A percentile compares a stretch with the other conserved stretches of the same genome.
These are phyloP conservation scores for Crocodylus rhombifer DNA, from an alignment of 2,797 vertebrate species.

Conservation along the genomic window DNA sequence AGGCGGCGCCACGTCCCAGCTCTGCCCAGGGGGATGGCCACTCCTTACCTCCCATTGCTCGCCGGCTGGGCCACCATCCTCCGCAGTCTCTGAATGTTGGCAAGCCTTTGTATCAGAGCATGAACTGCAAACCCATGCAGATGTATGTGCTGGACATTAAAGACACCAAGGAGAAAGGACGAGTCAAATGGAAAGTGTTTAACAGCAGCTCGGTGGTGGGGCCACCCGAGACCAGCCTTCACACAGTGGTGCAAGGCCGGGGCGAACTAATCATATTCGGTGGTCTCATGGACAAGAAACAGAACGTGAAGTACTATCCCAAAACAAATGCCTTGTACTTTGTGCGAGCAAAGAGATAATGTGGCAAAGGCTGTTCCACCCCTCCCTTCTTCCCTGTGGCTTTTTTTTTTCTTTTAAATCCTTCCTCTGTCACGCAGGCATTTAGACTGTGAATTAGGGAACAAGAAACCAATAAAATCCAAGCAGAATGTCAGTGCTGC, in stretches of 20 bases:
- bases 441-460: constrained; percentile 77
- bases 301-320: constrained; percentile 99
- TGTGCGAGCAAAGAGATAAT: constrained; percentile 99
- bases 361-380: neutral
- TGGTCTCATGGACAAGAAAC: constrained; percentile 99
- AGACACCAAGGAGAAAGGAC: constrained; percentile 85
- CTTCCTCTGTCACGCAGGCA: constrained; percentile 64
- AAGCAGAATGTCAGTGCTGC: constrained; percentile 49
- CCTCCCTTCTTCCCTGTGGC: constrained; percentile 20
- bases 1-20: constrained; percentile 76
- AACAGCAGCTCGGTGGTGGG: constrained; percentile 91
- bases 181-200: constrained; percentile 95
- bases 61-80: constrained; percentile 95
- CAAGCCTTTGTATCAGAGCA: constrained; percentile 97
- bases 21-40: constrained; percentile 86
- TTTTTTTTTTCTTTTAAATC: constrained; percentile 69
- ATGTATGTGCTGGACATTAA: constrained; percentile 98
- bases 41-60: constrained; percentile 93
- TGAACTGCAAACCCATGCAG: constrained; percentile 99
- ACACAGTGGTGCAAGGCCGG: constrained; percentile 96
- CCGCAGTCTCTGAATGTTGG: constrained; percentile 98
- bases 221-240: constrained; percentile 97
- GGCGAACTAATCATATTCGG: constrained; percentile 98
- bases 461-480: constrained; percentile 70
- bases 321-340: constrained; percentile 99